A percentile compares a stretch with the other conserved stretches of the same genome.
Conservation (phyloP, 2,888 invertebrate genomes). For the Lysandra bellargus region DNA sequence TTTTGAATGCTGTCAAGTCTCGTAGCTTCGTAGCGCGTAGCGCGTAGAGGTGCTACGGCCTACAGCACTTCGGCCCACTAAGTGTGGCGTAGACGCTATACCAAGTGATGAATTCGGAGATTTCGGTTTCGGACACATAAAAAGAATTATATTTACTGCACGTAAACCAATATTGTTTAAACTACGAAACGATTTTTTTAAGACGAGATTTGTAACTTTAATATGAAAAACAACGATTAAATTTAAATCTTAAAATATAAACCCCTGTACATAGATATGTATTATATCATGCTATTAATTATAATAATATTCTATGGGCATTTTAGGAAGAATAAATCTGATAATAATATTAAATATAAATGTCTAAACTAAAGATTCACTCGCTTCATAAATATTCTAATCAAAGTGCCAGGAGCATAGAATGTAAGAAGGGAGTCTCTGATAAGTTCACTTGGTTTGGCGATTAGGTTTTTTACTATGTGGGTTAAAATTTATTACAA, state of each 20-base stretch:
- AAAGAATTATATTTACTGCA: too few species aligned
- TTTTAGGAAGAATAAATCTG: not conserved
- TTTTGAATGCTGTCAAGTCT: slow-evolving; percentile 44
- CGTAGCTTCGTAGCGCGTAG: slow-evolving; percentile 52
- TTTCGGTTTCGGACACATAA: too few species aligned
- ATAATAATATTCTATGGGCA: too few species aligned
- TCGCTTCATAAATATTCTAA: slow-evolving; percentile 10
- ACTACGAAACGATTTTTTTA: too few species aligned
- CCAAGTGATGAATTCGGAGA: too few species aligned
- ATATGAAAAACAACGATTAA: too few species aligned
- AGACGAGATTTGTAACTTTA: too few species aligned
- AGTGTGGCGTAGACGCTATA: slow-evolving; percentile 48
- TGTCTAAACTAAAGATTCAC: not conserved
- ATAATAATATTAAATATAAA: not conserved
- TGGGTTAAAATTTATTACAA: not conserved
- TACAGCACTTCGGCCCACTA: slow-evolving; percentile 36
- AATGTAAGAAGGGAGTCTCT: not conserved
- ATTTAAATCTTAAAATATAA: too few species aligned
- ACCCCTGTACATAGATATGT: too few species aligned
- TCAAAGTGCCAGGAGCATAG: not conserved
- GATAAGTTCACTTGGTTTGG: not conserved
- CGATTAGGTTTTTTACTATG: not conserved
- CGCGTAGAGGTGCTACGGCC: slow-evolving; percentile 44
- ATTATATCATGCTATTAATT: too few species aligned
- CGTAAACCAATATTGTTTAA: too few species aligned